Percentiles rank a stretch among this genome's conserved stretches.
phyloP scores from a whole-genome alignment of 2,797 vertebrate genomes.

The Staurois parvus region DNA sequence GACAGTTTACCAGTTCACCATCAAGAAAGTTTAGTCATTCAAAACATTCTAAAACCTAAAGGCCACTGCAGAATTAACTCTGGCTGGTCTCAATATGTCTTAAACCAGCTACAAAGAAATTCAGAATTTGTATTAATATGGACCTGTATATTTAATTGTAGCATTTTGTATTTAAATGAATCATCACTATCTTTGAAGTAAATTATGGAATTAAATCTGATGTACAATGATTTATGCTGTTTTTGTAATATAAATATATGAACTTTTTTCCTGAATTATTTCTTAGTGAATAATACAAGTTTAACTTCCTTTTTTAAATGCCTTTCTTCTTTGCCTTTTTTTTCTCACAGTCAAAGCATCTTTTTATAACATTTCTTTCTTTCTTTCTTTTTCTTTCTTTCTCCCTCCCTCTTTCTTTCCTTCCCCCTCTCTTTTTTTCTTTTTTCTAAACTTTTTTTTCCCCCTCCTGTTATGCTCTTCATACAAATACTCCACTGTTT shows the following conservation, averaged over 20 bases:
- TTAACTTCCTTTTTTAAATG: slow-evolving; percentile 82
- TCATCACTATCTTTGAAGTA: slow-evolving; percentile 99
- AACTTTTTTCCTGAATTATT: slow-evolving; percentile 78
- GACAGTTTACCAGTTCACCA: slow-evolving; percentile 81
- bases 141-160: slow-evolving; percentile 99
- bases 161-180: slow-evolving; percentile 99
- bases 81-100: slow-evolving; percentile 85
- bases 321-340: slow-evolving; percentile 73
- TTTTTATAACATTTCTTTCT: slow-evolving; percentile 70
- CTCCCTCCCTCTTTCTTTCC: neutral
- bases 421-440: too few species aligned
- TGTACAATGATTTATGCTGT: slow-evolving; percentile 92
- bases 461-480: neutral
- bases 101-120: slow-evolving; percentile 82
- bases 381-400: neutral
- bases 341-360: slow-evolving; percentile 66
- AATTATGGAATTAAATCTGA: slow-evolving; percentile 93
- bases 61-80: slow-evolving; percentile 76
- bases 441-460: too few species aligned
- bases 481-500: neutral
- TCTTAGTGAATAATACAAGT: slow-evolving; percentile 82
- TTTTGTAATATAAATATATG: slow-evolving; percentile 83
- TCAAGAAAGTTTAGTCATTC: slow-evolving; percentile 64
- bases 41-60: slow-evolving; percentile 73
- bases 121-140: slow-evolving; percentile 95